These are phyloP conservation scores for Gambusia yucatana DNA, from an alignment of 2,797 vertebrate genomes.

Conservation along the genomic window DNA sequence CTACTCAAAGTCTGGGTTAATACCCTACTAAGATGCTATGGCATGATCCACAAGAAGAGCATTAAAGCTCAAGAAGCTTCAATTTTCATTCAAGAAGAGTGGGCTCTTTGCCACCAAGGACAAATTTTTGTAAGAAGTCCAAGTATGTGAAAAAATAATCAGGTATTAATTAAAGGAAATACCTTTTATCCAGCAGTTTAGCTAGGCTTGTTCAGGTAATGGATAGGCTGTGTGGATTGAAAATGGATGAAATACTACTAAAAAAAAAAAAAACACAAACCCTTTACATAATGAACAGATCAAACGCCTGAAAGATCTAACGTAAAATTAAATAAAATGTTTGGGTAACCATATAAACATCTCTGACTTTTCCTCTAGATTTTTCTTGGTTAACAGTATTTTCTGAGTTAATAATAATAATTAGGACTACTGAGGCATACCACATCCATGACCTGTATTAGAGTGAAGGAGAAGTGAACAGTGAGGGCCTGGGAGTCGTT, in stretches of 20 bases:
- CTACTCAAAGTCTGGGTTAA: constrained; percentile 1
- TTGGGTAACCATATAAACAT: background rate
- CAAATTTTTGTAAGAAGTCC: background rate
- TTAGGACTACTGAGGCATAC: constrained; percentile 66
- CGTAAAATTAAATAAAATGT: background rate
- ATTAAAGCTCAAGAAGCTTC: background rate
- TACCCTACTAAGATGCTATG: background rate
- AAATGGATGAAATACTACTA: background rate
- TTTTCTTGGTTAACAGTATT: background rate
- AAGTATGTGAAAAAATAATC: background rate
- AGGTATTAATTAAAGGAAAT: background rate
- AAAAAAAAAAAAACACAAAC: background rate
- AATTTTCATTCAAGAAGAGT: background rate
- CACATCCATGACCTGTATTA: constrained; percentile 98
- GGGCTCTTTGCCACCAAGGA: background rate
- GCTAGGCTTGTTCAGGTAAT: background rate
- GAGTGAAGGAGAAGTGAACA: constrained; percentile 90
- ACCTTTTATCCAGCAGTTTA: background rate
- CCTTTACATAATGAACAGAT: background rate
- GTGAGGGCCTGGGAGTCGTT: constrained; percentile 94
- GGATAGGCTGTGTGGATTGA: background rate
- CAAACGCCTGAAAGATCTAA: background rate
- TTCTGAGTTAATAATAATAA: background rate
- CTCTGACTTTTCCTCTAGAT: background rate
- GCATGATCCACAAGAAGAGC: background rate